Percentiles rank a stretch among this genome's conserved stretches.
phyloP scores from a whole-genome alignment of 1,140 invertebrate genomes.

The Vollenhovia emeryi region DNA sequence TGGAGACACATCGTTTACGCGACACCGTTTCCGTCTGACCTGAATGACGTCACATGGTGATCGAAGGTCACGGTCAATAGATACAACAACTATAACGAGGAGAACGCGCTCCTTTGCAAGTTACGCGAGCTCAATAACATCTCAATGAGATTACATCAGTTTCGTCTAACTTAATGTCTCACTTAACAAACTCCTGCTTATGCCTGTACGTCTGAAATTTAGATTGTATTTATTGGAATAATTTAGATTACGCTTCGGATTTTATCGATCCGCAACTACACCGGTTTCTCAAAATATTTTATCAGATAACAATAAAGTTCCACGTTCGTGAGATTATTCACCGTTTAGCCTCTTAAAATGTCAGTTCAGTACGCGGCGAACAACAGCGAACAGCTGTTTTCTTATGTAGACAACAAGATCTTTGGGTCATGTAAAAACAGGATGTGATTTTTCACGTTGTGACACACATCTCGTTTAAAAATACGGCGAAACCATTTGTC shows the following conservation, averaged over 20 bases:
- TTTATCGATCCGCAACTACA: neutral
- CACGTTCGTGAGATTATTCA: neutral
- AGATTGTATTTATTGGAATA: neutral
- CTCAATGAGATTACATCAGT: neutral
- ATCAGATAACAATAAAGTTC: neutral
- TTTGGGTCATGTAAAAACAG: neutral
- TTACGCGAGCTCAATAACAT: neutral
- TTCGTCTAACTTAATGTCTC: neutral
- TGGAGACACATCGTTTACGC: conserved; percentile 28
- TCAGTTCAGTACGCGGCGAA: neutral
- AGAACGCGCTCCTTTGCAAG: neutral
- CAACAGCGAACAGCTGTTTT: neutral
- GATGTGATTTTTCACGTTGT: neutral
- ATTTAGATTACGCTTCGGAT: neutral
- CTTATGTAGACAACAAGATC: neutral
- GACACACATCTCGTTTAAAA: neutral
- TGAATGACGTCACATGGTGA: conserved; percentile 42
- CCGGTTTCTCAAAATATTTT: neutral
- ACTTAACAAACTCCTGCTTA: neutral
- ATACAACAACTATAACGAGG: neutral
- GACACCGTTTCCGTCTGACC: conserved; percentile 35
- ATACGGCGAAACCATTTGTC: neutral
- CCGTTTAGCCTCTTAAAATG: neutral
- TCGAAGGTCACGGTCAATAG: conserved; percentile 58
- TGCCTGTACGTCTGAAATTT: neutral